Evolutionary conservation across 2,888 invertebrate species (phyloP), one percentile per base, ranked within the genome.

Genomic region (Galeopsomyia nigrocyanea): DNA sequence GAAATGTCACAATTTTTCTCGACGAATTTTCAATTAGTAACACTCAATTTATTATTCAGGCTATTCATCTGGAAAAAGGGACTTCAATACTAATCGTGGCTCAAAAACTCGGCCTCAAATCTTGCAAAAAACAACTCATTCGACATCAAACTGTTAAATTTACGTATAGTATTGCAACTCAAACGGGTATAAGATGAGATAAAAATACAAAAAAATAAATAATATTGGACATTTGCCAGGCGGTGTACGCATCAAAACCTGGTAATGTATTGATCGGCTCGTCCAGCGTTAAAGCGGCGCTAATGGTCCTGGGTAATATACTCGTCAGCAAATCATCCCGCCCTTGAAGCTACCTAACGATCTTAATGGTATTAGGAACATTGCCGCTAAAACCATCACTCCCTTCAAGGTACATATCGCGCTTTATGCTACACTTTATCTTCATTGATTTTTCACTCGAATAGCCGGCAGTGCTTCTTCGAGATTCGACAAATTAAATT

Each of bases 201-300:
- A 61, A n/a, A n/a, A 17, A 46, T 16, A 61, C 13, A 16, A 31
- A 26, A 16, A 2, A 26, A 22, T 14, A 16, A 26, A 26, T 22
- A 26, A 57, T 22, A 10, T 16, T 26, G 26, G 26, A 26, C 26
- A n/a, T 17, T 9, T 21, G n/a, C 19, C 47, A 75, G 75, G 31
- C 26, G 51, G 2, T 75, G 49, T 56, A 65, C 67, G 51, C 63
- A 17, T 19, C 19, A 2, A 16, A 55, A 78, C 68, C 56, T 74
- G 89, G 89, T 26, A 93, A 93, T 81, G 87, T 92, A 46, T 87
- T 92, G 80, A 82, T 92, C 2, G 92, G 93, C n/a, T 91, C 93
- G 17, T 89, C 90, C 69, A 92, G 92, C 80, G 87, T 92, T 31
- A 92, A 92, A 82, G 87, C 90, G 0, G 89, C 89, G 0, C 81